phyloP scores from a whole-genome alignment of 2,113 vertebrate species.

The Furnarius figulus region DNA sequence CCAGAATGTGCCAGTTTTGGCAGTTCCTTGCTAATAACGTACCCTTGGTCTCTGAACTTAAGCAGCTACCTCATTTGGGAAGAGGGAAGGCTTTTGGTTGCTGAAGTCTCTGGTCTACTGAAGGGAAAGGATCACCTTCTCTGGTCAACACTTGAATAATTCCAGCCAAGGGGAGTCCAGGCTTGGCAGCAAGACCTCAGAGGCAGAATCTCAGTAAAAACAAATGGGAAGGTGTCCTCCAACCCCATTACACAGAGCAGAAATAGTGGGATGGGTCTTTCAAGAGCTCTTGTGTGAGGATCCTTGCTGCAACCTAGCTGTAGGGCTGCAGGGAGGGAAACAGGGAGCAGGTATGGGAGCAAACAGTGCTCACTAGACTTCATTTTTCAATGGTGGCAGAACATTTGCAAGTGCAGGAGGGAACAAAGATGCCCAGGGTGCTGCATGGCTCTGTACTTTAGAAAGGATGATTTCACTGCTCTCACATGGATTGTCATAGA shows the following conservation, averaged over 20 bases:
- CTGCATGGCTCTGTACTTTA: neutral
- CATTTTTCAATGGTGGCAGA: neutral
- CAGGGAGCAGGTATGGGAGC: neutral
- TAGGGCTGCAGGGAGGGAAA: neutral
- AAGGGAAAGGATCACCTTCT: neutral
- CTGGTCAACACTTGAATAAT: neutral
- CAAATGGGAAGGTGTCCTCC: neutral
- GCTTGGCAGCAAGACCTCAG: neutral
- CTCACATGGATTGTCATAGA: neutral
- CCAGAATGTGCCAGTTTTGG: neutral
- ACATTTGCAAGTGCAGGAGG: neutral
- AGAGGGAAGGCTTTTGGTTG: neutral
- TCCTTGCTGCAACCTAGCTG: neutral
- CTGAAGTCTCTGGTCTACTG: neutral
- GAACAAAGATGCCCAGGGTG: neutral
- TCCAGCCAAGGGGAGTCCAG: neutral
- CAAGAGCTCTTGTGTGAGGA: neutral
- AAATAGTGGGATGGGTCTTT: neutral
- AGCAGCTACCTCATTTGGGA: neutral
- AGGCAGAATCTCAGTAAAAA: neutral
- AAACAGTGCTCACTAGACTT: rapidly evolving
- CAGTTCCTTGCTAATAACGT: neutral
- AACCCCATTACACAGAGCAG: neutral
- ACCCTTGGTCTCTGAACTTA: neutral
- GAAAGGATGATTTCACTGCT: neutral